phyloP scores from a whole-genome alignment of 2,888 invertebrate genomes.

The Myopa tessellatipennis region DNA sequence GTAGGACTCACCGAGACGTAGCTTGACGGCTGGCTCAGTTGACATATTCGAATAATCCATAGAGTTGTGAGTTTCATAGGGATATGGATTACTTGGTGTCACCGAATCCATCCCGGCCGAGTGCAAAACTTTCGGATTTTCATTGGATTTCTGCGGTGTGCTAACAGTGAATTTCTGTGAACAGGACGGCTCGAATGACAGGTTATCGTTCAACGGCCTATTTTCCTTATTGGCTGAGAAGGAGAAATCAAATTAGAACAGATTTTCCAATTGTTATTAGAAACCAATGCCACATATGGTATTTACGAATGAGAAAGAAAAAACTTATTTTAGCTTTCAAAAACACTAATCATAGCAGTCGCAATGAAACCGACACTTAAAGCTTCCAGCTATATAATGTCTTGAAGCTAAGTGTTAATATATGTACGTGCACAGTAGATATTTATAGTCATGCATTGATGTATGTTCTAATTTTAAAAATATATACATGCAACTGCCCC shows the following conservation, averaged over 20 bases:
- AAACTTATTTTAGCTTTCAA: no score
- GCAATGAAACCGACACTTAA: no score
- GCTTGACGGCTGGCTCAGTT: conserved; percentile 32
- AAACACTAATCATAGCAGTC: no score
- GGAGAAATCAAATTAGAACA: conserved; percentile 56
- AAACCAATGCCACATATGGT: no score
- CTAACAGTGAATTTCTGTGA: conserved; percentile 49
- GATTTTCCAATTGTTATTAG: no score
- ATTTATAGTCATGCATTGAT: no score
- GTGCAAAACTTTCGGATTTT: conserved; percentile 44
- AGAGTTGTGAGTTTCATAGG: conserved; percentile 27
- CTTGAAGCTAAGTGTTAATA: no score
- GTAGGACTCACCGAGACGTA: conserved; percentile 34
- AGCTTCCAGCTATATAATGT: no score
- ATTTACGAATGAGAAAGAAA: no score
- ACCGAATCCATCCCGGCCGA: conserved; percentile 17
- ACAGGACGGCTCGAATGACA: conserved; percentile 58
- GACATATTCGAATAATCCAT: conserved; percentile 34
- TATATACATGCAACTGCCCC: conserved; percentile 43
- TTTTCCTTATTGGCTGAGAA: conserved; percentile 53
- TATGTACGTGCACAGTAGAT: no score
- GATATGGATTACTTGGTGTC: conserved; percentile 23
- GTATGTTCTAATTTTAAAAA: no score
- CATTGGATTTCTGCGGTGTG: conserved; percentile 57
- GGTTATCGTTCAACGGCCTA: conserved; percentile 44